Conservation (phyloP, 2,888 invertebrate genomes). For the Megastigmus dorsalis region DNA sequence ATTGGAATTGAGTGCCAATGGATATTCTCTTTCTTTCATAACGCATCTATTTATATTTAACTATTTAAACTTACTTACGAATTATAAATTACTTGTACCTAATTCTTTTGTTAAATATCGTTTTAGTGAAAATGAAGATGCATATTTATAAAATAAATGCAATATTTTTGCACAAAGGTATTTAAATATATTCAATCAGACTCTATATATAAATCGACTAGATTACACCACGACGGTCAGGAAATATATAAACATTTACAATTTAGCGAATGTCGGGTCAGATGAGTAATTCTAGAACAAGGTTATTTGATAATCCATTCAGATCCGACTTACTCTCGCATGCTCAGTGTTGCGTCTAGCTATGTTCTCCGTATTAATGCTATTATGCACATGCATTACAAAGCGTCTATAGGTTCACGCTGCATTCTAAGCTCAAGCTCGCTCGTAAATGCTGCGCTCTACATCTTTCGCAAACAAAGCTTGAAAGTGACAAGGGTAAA, state of each 20-base stretch:
- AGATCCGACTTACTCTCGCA: constrained; percentile 17
- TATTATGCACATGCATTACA: constrained; percentile 36
- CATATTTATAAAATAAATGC: no score
- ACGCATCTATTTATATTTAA: no score
- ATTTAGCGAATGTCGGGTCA: background rate
- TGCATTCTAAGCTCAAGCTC: constrained; percentile 17
- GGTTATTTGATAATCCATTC: constrained; percentile 38
- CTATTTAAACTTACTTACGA: no score
- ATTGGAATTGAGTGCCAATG: no score
- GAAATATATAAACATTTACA: background rate
- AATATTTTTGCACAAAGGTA: no score
- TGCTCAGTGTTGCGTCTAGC: background rate
- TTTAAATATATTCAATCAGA: no score
- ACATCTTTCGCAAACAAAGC: background rate
- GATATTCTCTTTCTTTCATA: no score
- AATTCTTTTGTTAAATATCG: no score
- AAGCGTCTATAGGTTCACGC: constrained; percentile 29
- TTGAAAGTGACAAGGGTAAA: background rate
- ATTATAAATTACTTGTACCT: no score
- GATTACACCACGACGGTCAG: no score
- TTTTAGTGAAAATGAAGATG: no score
- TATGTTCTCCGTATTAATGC: constrained; percentile 29
- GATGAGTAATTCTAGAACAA: constrained; percentile 18
- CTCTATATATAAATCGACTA: no score
- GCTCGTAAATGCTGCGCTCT: background rate